These are phyloP conservation scores for Osmerus eperlanus DNA, from an alignment of 2,113 vertebrate genomes.

Conservation along the genomic window DNA sequence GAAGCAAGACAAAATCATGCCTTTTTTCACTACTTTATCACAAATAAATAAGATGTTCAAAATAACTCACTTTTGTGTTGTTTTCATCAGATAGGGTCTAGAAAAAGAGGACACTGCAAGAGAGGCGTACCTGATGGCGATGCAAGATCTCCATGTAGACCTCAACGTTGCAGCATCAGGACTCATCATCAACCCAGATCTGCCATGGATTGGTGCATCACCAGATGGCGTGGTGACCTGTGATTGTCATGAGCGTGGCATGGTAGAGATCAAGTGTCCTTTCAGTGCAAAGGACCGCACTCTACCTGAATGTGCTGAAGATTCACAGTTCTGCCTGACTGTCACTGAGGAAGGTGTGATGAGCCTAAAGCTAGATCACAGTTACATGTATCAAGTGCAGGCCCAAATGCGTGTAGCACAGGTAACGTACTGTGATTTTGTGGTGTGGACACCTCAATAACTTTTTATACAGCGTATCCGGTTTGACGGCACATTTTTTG, in stretches of 20 bases:
- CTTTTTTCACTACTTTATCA: too few species aligned
- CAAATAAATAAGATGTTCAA: too few species aligned
- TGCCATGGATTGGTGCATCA: neutral
- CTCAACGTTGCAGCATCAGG: neutral
- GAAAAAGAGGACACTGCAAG: too few species aligned
- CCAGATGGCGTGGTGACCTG: neutral
- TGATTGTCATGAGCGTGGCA: neutral
- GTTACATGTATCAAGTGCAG: constrained; percentile 3
- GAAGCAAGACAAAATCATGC: too few species aligned
- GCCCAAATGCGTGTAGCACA: constrained; percentile 15
- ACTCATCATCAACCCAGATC: neutral
- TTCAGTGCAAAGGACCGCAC: neutral
- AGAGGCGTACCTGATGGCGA: too few species aligned
- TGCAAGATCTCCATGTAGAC: too few species aligned
- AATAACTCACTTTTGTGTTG: too few species aligned
- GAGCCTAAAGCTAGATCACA: neutral
- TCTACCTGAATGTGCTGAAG: neutral
- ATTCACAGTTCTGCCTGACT: neutral
- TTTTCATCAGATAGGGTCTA: too few species aligned
- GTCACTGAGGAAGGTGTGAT: neutral
- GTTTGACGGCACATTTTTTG: neutral
- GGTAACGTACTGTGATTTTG: constrained; percentile 2
- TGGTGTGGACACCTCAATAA: constrained; percentile 3
- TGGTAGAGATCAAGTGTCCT: neutral
- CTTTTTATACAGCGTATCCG: neutral